Conservation (phyloP, 2,888 invertebrate species). For the Orthosia cruda region DNA sequence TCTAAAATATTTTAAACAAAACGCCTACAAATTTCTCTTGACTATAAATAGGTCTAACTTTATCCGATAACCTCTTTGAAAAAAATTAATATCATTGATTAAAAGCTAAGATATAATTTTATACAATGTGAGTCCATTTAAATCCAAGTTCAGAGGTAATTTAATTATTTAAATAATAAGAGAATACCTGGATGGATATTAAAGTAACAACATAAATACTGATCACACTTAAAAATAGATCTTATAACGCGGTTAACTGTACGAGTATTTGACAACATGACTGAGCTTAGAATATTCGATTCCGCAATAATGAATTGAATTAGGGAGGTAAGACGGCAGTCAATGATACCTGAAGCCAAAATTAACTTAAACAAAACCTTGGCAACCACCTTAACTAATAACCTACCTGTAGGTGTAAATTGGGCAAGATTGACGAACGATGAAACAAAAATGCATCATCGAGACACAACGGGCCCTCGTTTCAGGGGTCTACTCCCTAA, state of each 20-base stretch:
- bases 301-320: not conserved
- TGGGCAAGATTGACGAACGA: not conserved
- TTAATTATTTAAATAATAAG: constrained; percentile 8
- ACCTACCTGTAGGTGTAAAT: not conserved
- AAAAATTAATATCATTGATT: not conserved
- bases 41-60: not conserved
- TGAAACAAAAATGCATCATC: not conserved
- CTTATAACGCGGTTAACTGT: not conserved
- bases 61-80: constrained; percentile 3
- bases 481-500: too few relatives aligned
- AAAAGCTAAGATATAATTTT: constrained; percentile 14
- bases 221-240: not conserved
- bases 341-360: not conserved
- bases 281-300: not conserved
- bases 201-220: too few relatives aligned
- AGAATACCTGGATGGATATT: not conserved
- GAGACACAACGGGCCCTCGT: not conserved
- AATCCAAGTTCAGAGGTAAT: not conserved
- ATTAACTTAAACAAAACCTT: not conserved
- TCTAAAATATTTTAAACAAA: constrained; percentile 13
- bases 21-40: not conserved
- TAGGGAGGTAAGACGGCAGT: too few relatives aligned
- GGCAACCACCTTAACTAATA: not conserved
- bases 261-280: not conserved
- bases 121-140: constrained; percentile 3